Conservation (phyloP, 2,113 vertebrate genomes). For the Eurystomus gularis region DNA sequence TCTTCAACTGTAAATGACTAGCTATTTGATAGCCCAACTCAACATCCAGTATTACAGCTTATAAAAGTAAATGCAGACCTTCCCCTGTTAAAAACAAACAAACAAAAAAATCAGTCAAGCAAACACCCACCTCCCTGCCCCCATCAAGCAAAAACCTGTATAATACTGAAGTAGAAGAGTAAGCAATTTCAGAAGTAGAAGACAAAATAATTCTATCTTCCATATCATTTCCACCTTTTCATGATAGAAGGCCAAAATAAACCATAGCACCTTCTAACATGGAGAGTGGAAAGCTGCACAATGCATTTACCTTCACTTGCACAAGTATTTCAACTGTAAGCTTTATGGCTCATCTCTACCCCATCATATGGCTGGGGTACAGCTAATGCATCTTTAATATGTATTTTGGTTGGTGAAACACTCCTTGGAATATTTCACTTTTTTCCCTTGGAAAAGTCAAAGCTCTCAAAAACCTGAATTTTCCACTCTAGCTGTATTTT, state of each 20-base stretch:
- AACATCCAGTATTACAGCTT: neutral
- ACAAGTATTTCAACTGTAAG: neutral
- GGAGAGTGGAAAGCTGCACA: neutral
- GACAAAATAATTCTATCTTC: neutral
- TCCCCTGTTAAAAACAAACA: neutral
- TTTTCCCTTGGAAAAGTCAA: slow-evolving; percentile 11
- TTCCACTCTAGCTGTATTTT: neutral
- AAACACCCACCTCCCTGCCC: no score
- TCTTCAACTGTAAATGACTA: neutral
- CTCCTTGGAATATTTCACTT: neutral
- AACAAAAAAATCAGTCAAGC: neutral
- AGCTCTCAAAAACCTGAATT: neutral
- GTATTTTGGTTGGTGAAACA: neutral
- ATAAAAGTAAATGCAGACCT: neutral
- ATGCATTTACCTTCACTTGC: neutral
- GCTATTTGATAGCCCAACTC: neutral
- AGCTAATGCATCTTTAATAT: neutral
- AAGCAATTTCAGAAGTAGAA: neutral
- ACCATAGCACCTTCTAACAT: neutral
- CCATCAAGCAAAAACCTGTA: neutral
- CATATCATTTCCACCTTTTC: neutral
- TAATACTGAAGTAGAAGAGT: neutral
- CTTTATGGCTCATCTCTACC: neutral
- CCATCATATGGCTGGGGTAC: neutral
- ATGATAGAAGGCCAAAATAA: neutral